Percentiles rank a stretch among this genome's conserved stretches.
Conservation (phyloP, 1,140 invertebrate species). For the Eueides isabella region DNA sequence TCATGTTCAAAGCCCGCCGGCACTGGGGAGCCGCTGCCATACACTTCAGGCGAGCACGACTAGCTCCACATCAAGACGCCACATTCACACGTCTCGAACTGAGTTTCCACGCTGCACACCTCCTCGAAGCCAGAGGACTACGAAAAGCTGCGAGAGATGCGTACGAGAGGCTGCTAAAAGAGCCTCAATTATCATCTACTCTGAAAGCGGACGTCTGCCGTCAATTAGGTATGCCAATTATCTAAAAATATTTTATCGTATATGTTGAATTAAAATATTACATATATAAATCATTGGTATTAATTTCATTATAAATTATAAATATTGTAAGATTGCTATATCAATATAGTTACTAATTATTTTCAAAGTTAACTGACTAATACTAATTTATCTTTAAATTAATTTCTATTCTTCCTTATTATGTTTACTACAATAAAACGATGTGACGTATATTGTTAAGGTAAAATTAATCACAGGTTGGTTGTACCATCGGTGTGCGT, state of each 20-base stretch:
- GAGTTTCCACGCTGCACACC: conserved; percentile 98
- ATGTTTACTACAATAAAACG: too few species aligned
- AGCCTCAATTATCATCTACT: conserved; percentile 89
- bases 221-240: conserved; percentile 89
- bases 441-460: too few species aligned
- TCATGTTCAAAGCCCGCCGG: conserved; percentile 95
- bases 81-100: conserved; percentile 84
- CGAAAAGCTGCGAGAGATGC: conserved; percentile 94
- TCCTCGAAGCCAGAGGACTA: conserved; percentile 96
- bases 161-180: conserved; percentile 94
- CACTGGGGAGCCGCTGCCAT: conserved; percentile 94
- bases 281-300: too few species aligned
- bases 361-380: too few species aligned
- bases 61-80: conserved; percentile 82
- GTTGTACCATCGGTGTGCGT: conserved; percentile 91
- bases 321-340: too few species aligned
- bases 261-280: too few species aligned
- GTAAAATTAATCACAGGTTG: conserved; percentile 87
- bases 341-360: too few species aligned
- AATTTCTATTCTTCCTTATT: too few species aligned
- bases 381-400: too few species aligned
- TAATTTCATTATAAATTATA: too few species aligned
- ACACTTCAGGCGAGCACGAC: conserved; percentile 94
- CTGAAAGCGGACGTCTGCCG: conserved; percentile 95
- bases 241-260: neutral